phyloP scores from a whole-genome alignment of 2,888 invertebrate genomes.

The Hydroisotoma schaefferi region DNA sequence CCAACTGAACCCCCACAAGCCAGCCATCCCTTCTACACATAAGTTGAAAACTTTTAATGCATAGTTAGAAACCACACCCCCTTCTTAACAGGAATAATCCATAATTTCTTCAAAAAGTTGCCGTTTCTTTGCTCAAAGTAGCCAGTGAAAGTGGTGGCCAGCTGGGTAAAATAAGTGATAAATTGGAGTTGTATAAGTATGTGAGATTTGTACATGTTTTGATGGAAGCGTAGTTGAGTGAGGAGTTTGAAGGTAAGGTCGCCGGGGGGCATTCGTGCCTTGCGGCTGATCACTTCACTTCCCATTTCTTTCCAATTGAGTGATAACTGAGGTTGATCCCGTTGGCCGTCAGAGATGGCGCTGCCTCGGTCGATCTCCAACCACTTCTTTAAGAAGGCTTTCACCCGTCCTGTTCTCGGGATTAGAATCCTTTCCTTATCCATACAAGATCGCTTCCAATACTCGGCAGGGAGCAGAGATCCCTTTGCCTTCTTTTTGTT shows the following conservation, averaged over 20 bases:
- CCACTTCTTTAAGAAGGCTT: constrained; percentile 20
- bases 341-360: constrained; percentile 33
- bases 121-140: too few species aligned
- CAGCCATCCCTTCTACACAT: too few species aligned
- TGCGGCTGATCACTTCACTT: constrained; percentile 5
- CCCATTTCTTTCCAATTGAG: constrained; percentile 3
- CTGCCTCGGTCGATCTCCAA: constrained; percentile 33
- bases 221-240: constrained; percentile 3
- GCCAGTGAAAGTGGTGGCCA: too few species aligned
- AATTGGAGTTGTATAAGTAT: background rate
- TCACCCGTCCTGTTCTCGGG: constrained; percentile 31
- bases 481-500: constrained; percentile 30
- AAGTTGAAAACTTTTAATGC: too few species aligned
- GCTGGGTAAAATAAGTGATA: background rate
- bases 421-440: constrained; percentile 28
- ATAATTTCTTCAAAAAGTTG: too few species aligned
- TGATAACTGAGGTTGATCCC: constrained; percentile 26
- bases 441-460: constrained; percentile 22
- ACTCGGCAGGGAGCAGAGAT: constrained; percentile 17
- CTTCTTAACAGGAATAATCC: too few species aligned
- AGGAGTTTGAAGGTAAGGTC: constrained; percentile 7
- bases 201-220: background rate
- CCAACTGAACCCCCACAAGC: too few species aligned
- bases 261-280: background rate
- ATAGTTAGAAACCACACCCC: too few species aligned